Conservation (phyloP, 2,797 vertebrate species). For the Rhinophrynus dorsalis region DNA sequence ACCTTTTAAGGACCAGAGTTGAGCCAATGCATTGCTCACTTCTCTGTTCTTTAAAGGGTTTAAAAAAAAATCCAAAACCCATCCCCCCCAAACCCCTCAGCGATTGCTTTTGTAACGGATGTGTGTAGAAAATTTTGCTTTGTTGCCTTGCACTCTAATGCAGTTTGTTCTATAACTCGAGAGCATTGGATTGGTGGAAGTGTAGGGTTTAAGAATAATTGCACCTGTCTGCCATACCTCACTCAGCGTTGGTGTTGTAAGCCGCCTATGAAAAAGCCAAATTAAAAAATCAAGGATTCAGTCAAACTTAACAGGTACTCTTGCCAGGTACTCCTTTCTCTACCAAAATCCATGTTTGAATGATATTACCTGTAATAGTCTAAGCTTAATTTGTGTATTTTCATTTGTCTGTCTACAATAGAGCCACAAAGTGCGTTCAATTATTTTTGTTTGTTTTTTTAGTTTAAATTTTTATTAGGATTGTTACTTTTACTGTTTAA, state of each 20-base stretch:
- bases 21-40: too few relatives aligned
- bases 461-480: conserved; percentile 25
- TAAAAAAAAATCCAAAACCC: too few relatives aligned
- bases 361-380: conserved; percentile 96
- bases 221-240: conserved; percentile 99
- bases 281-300: conserved; percentile 99
- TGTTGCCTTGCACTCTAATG: conserved; percentile 90
- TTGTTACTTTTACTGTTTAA: conserved; percentile 64
- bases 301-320: conserved; percentile 99
- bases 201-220: conserved; percentile 99
- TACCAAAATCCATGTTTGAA: conserved; percentile 99
- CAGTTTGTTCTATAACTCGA: conserved; percentile 90
- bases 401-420: conserved; percentile 70
- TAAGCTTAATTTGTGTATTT: conserved; percentile 85
- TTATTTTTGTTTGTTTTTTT: background rate
- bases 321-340: conserved; percentile 99
- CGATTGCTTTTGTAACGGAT: conserved; percentile 80
- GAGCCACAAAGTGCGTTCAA: conserved; percentile 51
- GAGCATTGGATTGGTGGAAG: conserved; percentile 91
- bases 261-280: conserved; percentile 99
- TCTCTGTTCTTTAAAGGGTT: too few relatives aligned
- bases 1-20: too few relatives aligned
- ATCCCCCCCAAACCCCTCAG: too few relatives aligned
- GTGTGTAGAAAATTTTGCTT: conserved; percentile 85
- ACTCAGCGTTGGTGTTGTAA: conserved; percentile 99